phyloP scores from a whole-genome alignment of 2,888 invertebrate genomes.

The Tipula confusa region DNA sequence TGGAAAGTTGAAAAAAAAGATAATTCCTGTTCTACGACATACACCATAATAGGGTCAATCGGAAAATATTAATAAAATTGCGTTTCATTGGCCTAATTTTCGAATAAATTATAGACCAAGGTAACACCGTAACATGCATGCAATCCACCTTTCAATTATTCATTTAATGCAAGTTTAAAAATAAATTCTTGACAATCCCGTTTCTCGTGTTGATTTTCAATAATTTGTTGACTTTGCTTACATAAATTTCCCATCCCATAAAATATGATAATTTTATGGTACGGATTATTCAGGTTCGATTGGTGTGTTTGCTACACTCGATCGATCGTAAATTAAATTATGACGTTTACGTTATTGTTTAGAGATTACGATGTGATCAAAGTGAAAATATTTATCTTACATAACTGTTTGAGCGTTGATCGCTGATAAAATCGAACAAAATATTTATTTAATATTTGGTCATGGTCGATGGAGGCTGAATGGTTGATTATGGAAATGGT shows the following conservation, averaged over 20 bases:
- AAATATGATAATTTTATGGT: background rate
- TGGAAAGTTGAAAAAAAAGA: conserved; percentile 37
- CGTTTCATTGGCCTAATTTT: background rate
- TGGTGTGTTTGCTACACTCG: background rate
- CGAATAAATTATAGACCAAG: background rate
- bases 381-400: too few relatives aligned
- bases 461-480: background rate
- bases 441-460: background rate
- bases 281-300: background rate
- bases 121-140: background rate
- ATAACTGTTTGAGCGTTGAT: background rate
- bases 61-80: background rate
- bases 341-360: background rate
- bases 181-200: background rate
- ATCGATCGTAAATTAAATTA: background rate
- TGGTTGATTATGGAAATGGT: background rate
- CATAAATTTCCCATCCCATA: background rate
- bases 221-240: background rate
- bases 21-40: background rate
- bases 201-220: background rate
- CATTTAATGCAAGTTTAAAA: background rate
- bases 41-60: background rate
- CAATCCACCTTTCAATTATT: background rate
- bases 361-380: too few relatives aligned
- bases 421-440: background rate